A percentile compares a stretch with the other conserved stretches of the same genome.
Conservation (phyloP, 2,797 vertebrate genomes). For the Heliangelus exortis region DNA sequence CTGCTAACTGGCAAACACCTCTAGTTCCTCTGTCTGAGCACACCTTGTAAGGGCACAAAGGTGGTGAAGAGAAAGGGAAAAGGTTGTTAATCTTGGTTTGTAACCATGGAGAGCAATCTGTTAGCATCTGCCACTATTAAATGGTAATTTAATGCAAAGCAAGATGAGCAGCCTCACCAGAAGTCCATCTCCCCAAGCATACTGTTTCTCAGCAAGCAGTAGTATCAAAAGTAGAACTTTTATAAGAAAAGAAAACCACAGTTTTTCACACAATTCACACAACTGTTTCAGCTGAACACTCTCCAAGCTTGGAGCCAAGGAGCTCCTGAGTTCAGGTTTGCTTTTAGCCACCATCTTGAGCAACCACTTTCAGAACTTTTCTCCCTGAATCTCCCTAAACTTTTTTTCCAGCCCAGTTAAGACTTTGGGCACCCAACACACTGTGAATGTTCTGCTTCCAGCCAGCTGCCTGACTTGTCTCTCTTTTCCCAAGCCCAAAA, state of each 20-base stretch:
- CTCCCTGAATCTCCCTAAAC: rapidly evolving
- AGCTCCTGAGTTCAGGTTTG: neutral
- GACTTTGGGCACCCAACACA: neutral
- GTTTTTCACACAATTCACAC: neutral
- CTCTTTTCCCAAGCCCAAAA: no score
- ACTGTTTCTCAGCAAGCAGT: neutral
- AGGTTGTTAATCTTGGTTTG: neutral
- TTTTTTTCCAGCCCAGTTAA: neutral
- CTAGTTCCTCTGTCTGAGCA: neutral
- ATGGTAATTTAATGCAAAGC: neutral
- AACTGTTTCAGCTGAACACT: neutral
- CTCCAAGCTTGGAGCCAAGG: neutral
- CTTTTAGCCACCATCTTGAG: neutral
- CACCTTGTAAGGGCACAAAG: neutral
- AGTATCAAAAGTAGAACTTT: neutral
- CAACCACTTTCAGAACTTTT: neutral
- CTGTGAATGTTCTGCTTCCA: neutral
- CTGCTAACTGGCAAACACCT: neutral
- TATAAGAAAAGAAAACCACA: neutral
- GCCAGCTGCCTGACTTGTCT: neutral
- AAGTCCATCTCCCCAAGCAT: neutral
- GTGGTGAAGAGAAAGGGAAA: neutral
- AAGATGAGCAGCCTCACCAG: neutral
- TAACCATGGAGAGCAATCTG: neutral
- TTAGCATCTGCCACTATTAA: neutral